A percentile compares a stretch with the other conserved stretches of the same genome.
Evolutionary conservation across 2,888 invertebrate genomes (phyloP).

Genomic region (Pristionchus arcanus): DNA sequence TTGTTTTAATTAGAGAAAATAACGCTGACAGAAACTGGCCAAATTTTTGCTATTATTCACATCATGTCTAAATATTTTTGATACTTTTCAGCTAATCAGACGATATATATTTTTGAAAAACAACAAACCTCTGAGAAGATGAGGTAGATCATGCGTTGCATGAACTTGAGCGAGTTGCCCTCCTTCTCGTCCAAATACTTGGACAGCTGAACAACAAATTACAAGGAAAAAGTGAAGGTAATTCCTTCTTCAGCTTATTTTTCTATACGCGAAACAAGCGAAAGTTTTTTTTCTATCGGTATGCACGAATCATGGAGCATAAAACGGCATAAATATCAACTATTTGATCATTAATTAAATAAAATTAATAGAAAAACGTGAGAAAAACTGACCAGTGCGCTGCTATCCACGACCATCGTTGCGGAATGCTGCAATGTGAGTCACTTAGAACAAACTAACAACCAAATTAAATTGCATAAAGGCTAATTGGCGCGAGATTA

Average conservation of each 20-base stretch:
- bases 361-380: background rate
- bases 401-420: constrained; percentile 20
- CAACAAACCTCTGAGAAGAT: background rate
- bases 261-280: no score
- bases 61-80: background rate
- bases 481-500: no score
- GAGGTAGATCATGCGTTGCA: constrained; percentile 39
- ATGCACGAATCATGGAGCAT: no score
- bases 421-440: background rate
- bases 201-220: constrained; percentile 10
- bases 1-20: background rate
- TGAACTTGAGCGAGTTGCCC: constrained; percentile 36
- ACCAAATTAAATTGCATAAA: no score
- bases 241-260: no score
- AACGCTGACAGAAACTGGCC: no score
- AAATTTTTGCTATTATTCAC: no score
- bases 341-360: background rate
- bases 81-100: background rate
- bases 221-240: no score
- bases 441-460: no score
- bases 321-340: no score
- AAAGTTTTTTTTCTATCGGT: no score
- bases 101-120: background rate
- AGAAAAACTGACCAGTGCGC: background rate
- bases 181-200: constrained; percentile 40